phyloP scores from a whole-genome alignment of 2,113 vertebrate species.

The Pterocles burchelli region DNA sequence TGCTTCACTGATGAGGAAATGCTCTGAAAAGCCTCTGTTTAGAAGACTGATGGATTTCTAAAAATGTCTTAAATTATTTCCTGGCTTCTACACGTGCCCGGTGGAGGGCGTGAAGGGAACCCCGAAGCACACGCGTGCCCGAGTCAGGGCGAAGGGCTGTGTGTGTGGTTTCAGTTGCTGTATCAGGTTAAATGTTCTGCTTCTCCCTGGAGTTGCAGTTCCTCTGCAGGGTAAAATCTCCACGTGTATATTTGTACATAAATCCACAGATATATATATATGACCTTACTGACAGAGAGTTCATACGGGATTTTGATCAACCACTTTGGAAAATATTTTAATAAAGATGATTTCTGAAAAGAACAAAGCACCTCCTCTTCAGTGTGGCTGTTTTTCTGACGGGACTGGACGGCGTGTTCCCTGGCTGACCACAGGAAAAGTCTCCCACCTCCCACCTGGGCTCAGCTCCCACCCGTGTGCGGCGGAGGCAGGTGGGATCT shows the following conservation, averaged over 20 bases:
- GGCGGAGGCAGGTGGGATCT: neutral
- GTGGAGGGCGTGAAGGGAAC: neutral
- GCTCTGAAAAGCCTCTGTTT: neutral
- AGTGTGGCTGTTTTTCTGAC: neutral
- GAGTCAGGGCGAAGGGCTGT: neutral
- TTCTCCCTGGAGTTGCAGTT: neutral
- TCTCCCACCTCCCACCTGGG: neutral
- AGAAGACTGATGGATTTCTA: neutral
- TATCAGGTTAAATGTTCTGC: neutral
- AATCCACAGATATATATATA: neutral
- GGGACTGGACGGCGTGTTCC: neutral
- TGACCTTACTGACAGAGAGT: neutral
- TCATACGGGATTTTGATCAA: neutral
- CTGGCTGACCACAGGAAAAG: neutral
- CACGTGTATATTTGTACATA: neutral
- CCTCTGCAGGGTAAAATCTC: neutral
- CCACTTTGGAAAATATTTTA: conserved; percentile 62
- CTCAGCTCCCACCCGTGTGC: neutral
- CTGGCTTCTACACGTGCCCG: accelerated
- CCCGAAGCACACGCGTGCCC: neutral
- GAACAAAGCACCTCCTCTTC: neutral
- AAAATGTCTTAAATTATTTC: conserved; percentile 11
- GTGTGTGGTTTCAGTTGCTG: neutral
- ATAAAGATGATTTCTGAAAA: conserved; percentile 63
- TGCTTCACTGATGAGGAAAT: neutral